phyloP scores from a whole-genome alignment of 1,140 invertebrate species.

The Microplitis demolitor region DNA sequence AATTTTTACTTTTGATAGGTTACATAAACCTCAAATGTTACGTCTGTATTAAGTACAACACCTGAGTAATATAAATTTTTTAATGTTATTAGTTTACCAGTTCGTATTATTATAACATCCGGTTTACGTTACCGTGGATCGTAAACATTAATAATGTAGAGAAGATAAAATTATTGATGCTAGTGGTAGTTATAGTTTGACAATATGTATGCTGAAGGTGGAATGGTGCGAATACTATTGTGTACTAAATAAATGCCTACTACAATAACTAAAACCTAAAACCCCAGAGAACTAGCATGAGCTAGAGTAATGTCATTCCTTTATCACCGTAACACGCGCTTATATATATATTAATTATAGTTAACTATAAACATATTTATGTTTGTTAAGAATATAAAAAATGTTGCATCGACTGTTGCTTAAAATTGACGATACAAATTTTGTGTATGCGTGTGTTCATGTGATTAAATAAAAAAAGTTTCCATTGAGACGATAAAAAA shows the following conservation, averaged over 20 bases:
- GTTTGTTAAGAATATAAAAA: constrained; percentile 24
- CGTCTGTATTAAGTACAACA: too few relatives aligned
- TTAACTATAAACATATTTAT: too few relatives aligned
- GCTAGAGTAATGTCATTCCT: constrained; percentile 28
- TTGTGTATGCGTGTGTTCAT: background rate
- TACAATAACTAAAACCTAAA: background rate
- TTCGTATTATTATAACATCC: constrained; percentile 15
- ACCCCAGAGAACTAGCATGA: background rate
- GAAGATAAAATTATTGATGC: background rate
- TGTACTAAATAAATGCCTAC: background rate
- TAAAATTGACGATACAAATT: constrained; percentile 16
- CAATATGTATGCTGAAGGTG: constrained; percentile 42
- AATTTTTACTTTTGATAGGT: background rate
- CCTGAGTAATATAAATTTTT: too few relatives aligned
- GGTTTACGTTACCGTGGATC: constrained; percentile 46
- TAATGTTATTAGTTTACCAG: too few relatives aligned
- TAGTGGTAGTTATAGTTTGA: constrained; percentile 38
- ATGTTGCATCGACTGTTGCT: constrained; percentile 26
- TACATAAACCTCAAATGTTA: too few relatives aligned
- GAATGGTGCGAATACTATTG: background rate
- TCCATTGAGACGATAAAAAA: background rate
- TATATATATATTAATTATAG: constrained; percentile 2
- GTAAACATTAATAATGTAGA: constrained; percentile 48
- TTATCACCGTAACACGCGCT: constrained; percentile 31
- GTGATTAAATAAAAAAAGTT: background rate